These are phyloP conservation scores for Umimayanthus chanpuru DNA, from an alignment of 92 coral and sea anemone genomes.

Conservation along the genomic window DNA sequence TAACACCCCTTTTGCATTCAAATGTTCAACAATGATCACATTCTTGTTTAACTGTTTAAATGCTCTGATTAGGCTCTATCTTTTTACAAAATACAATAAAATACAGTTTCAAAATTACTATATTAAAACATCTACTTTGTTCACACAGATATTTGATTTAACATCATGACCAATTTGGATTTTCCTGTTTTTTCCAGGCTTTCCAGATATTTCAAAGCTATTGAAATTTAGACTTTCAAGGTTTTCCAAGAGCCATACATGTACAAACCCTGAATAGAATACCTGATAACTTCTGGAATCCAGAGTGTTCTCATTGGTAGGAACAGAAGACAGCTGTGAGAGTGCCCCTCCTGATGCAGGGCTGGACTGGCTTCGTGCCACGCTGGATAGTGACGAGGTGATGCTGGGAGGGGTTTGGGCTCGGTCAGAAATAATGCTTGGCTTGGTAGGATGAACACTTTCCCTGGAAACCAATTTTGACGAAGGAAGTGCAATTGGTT, in stretches of 20 bases:
- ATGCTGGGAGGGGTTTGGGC: conserved; percentile 64
- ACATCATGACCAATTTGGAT: not conserved
- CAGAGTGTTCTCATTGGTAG: conserved; percentile 62
- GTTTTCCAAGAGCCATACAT: not conserved
- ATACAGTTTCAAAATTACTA: no score
- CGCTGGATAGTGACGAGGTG: conserved; percentile 49
- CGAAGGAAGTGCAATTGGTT: conserved; percentile 63
- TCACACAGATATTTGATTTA: no score
- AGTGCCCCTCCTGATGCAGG: conserved; percentile 48
- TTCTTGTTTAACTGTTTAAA: no score
- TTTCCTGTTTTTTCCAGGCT: not conserved
- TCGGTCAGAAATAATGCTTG: conserved; percentile 55
- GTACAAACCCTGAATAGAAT: not conserved
- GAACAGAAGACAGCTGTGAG: conserved; percentile 55
- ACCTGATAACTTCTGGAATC: conserved; percentile 81
- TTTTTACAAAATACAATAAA: no score
- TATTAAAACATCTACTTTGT: no score
- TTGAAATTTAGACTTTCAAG: not conserved
- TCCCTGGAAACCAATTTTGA: conserved; percentile 65
- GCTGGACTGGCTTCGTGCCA: conserved; percentile 51
- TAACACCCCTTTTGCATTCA: not conserved
- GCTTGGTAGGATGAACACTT: conserved; percentile 48
- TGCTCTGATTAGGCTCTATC: no score
- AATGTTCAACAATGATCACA: no score
- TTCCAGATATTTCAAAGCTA: not conserved